Evolutionary conservation across 2,797 vertebrate species (phyloP), one percentile per base, ranked within the genome.

Genomic region (Siniperca scherzeri): DNA sequence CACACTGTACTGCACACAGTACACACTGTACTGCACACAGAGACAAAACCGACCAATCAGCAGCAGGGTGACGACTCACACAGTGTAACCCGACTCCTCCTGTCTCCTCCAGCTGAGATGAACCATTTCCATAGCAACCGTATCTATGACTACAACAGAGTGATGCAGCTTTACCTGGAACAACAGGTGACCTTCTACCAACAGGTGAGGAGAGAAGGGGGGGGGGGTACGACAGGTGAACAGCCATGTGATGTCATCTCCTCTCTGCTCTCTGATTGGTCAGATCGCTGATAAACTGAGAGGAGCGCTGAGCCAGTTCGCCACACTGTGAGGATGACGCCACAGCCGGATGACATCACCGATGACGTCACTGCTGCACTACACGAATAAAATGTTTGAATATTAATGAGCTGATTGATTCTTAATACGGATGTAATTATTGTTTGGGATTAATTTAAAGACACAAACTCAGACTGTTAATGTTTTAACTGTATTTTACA

Each of bases 121-220:
- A 99, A 98, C 92, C 98, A 98, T 93, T 99, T 99, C 92, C 98
- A 98, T 89, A 97, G 94, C 92, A 98, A 99, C 96, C 97, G 98
- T 76, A 98, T 98, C 95, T 98, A 98, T 65, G 98, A 99, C 95
- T 99, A 98, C 96, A 99, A 98, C 94, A 95, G 96, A 25, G 97
- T 98, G 88, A 97, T 99, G 92, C 97, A 97, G 89, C 93, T 96
- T 57, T 98, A 98, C 91, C 95, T 99, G 94, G 97, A 98, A 92
- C 94, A 97, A 86, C 97, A 98, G 88, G 96, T 96, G 62, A 95
- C 96, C 82, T 97, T 98, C 83, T 98, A 98, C 60, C 97, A 98
- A 83, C 97, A 94, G 87, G 98, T 98, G 85, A 96, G 95, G 1
- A 3, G 7, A 14, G 6, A 0, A 1, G 0, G 0, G 5, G 19